Evolutionary conservation across 2,113 vertebrate species (phyloP).

Genomic region (Pelodiscus sinensis): DNA sequence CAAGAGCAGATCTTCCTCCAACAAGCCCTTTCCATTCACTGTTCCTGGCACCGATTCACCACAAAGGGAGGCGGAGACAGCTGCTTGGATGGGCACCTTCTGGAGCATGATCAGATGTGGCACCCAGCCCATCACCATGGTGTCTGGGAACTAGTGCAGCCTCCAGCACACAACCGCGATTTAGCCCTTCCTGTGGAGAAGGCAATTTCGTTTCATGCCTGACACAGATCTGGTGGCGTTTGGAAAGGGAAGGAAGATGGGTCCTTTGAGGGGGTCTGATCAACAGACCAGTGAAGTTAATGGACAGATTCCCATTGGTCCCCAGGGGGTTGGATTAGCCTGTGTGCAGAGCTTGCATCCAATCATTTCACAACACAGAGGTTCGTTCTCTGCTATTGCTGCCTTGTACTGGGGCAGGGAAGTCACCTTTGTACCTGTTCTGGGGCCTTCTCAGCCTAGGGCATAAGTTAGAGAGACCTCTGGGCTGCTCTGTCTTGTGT

Average conservation of each 20-base stretch:
- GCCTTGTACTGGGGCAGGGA: not conserved
- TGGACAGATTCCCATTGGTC: not conserved
- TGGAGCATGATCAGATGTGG: slow-evolving; percentile 3
- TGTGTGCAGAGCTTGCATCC: not conserved
- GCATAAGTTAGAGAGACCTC: not conserved
- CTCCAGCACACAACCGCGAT: not conserved
- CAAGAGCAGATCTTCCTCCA: slow-evolving; percentile 10
- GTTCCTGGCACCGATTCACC: not conserved
- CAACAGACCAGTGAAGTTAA: not conserved
- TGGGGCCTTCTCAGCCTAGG: not conserved
- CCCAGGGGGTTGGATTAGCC: not conserved
- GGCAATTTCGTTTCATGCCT: not conserved
- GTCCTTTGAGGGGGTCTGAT: not conserved
- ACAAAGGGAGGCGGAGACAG: not conserved
- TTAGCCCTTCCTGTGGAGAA: not conserved
- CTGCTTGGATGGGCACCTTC: not conserved
- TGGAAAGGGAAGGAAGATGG: not conserved
- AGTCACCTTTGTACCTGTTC: not conserved
- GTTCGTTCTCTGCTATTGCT: fast-evolving
- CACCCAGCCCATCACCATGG: not conserved
- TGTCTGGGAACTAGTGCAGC: not conserved
- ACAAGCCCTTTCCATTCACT: not conserved
- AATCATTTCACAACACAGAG: not conserved
- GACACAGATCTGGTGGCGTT: not conserved
- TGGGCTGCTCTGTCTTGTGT: not conserved